Evolutionary conservation across 2,888 invertebrate species (phyloP), one percentile per base, ranked within the genome.

Genomic region (Seira sanloemensis): DNA sequence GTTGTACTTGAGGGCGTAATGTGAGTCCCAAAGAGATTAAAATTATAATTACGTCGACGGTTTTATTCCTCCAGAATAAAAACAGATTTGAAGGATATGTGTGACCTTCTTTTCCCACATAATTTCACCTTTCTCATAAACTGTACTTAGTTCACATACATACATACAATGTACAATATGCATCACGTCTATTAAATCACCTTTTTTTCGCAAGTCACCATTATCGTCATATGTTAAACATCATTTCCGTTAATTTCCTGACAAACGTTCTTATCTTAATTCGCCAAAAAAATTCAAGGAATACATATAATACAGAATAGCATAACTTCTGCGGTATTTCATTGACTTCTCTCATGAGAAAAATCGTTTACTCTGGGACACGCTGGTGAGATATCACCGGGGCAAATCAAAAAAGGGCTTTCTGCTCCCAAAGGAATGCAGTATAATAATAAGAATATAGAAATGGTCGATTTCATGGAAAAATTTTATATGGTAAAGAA

Each of bases 21-120:
- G 62, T 62, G 62, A 62, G 50, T 50, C 50, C 50, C 50, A 50
- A 62, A n/a, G n/a, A 62, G 62, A 62, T 21, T 7, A 23, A 62
- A 62, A 2, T 12, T 16, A 62, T n/a, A 62, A 21, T 62, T 23
- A 37, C 37, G 12, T 37, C 12, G 5, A 12, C 37, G 58, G 7
- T 62, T 62, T 62, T 62, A 62, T 62, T 62, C 62, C 62, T 62
- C 62, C 62, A 21, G 62, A 62, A 62, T 62, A 62, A 62, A 62
- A 62, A 19, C 19, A 12, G 12, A 7, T 12, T 50, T 23, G 62
- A 62, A 62, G 62, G 62, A 62, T 62, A 62, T n/a, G n/a, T 62
- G 62, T 62, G 62, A 62, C 62, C 62, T 62, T 62, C 62, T 18
- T 37, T 37, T n/a, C n/a, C 37, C 37, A 37, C 37, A 7, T 18